Evolutionary conservation across 2,113 vertebrate species (phyloP).

Genomic region (Telmatochromis brachygnathus): DNA sequence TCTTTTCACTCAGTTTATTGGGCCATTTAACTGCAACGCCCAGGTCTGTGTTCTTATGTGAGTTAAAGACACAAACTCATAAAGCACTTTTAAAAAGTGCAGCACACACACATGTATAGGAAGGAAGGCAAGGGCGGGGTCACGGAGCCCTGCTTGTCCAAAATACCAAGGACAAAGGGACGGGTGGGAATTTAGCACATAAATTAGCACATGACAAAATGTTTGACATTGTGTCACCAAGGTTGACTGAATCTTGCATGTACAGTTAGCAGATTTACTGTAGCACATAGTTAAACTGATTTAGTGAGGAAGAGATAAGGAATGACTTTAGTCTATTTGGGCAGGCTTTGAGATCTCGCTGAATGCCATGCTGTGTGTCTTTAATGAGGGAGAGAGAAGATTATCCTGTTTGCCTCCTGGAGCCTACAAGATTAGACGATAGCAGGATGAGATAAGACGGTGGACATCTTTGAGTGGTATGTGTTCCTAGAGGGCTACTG

Average conservation of each 20-base stretch:
- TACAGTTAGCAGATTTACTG: conserved; percentile 2
- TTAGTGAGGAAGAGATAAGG: background rate
- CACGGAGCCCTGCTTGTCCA: background rate
- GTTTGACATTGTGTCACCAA: conserved; percentile 43
- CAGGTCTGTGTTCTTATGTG: conserved; percentile 34
- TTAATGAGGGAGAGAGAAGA: conserved; percentile 50
- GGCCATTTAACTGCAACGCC: conserved; percentile 48
- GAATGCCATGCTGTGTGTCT: conserved; percentile 46
- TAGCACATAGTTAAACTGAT: conserved; percentile 3
- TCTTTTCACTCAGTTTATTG: conserved; percentile 64
- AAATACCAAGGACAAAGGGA: conserved; percentile 21
- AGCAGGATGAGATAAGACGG: conserved; percentile 37
- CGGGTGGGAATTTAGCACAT: background rate
- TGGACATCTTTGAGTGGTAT: conserved; percentile 6
- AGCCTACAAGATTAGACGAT: conserved; percentile 42
- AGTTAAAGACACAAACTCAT: conserved; percentile 40
- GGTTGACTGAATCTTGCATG: background rate
- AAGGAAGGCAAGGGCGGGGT: background rate
- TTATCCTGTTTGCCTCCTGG: conserved; percentile 44
- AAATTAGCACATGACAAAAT: conserved; percentile 19
- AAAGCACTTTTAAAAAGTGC: conserved; percentile 27
- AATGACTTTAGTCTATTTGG: conserved; percentile 2
- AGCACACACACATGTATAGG: background rate
- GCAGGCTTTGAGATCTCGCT: conserved; percentile 27
- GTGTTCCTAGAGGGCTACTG: background rate